Evolutionary conservation across 2,113 vertebrate species (phyloP).

Genomic region (Uropsilus gracilis): DNA sequence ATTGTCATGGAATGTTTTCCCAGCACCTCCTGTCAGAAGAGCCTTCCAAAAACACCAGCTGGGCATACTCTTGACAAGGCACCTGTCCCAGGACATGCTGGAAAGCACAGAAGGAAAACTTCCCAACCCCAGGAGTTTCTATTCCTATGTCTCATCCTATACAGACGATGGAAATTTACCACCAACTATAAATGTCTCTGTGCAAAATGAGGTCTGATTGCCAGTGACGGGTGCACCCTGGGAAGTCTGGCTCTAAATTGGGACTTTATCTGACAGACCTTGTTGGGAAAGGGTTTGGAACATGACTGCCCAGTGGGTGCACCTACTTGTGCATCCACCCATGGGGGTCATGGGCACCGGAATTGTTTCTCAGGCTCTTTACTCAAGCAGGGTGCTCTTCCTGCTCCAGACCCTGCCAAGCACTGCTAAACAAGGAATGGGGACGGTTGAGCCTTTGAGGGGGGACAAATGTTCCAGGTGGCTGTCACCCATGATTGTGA

Average conservation of each 20-base stretch:
- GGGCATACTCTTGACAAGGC: neutral
- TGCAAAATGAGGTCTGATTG: slow-evolving; percentile 50
- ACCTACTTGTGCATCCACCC: neutral
- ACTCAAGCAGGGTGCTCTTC: neutral
- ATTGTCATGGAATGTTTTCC: neutral
- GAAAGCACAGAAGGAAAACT: slow-evolving; percentile 3
- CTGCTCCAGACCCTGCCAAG: neutral
- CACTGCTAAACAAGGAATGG: neutral
- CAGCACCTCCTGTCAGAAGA: neutral
- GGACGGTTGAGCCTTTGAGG: neutral
- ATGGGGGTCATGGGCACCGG: neutral
- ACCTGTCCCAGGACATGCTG: neutral
- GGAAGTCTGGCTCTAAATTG: neutral
- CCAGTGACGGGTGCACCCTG: neutral
- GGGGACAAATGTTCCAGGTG: neutral
- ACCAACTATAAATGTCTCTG: slow-evolving; percentile 42
- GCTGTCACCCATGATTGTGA: neutral
- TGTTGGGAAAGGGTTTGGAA: neutral
- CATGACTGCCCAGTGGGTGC: neutral
- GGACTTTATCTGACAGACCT: neutral
- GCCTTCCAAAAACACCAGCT: neutral
- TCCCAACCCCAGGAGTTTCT: neutral
- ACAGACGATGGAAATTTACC: slow-evolving; percentile 50
- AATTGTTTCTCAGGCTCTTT: neutral
- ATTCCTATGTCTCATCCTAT: neutral